Conservation (phyloP, 2,888 invertebrate genomes). For the Podabrus alpinus region DNA sequence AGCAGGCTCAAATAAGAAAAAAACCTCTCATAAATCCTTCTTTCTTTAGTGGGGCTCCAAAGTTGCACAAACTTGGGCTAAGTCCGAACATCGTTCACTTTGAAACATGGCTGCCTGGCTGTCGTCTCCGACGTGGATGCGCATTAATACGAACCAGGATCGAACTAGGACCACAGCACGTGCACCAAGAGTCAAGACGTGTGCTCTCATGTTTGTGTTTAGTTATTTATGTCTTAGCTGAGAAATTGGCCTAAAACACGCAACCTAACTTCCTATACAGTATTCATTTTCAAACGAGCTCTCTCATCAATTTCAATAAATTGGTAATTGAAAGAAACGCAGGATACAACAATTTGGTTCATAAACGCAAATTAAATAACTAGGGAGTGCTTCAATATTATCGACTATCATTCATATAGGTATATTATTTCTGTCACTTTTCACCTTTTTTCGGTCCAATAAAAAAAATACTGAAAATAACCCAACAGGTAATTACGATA, state of each 20-base stretch:
- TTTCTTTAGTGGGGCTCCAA: constrained; percentile 52
- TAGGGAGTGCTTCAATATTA: background rate
- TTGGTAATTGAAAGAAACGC: constrained; percentile 9
- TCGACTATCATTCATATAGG: background rate
- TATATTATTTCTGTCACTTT: background rate
- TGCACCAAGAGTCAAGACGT: constrained; percentile 34
- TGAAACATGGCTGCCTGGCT: constrained; percentile 54
- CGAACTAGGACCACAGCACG: constrained; percentile 40
- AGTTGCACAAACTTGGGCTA: constrained; percentile 55
- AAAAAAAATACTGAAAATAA: background rate
- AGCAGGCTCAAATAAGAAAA: constrained; percentile 44
- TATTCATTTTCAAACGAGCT: constrained; percentile 17
- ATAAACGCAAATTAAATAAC: background rate
- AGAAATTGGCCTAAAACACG: constrained; percentile 27
- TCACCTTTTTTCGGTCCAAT: background rate
- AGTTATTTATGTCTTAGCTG: constrained; percentile 29
- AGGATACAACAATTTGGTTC: background rate
- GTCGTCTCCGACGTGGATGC: constrained; percentile 53
- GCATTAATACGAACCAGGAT: constrained; percentile 49
- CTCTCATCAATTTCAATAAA: constrained; percentile 15
- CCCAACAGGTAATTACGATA: background rate
- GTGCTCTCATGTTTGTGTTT: constrained; percentile 29
- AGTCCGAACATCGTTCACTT: constrained; percentile 56
- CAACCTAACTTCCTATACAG: constrained; percentile 24
- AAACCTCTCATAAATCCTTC: constrained; percentile 54